Base-by-base conservation (phyloP, 2,113 vertebrate species). In the Pelecanus crispus region DNA sequence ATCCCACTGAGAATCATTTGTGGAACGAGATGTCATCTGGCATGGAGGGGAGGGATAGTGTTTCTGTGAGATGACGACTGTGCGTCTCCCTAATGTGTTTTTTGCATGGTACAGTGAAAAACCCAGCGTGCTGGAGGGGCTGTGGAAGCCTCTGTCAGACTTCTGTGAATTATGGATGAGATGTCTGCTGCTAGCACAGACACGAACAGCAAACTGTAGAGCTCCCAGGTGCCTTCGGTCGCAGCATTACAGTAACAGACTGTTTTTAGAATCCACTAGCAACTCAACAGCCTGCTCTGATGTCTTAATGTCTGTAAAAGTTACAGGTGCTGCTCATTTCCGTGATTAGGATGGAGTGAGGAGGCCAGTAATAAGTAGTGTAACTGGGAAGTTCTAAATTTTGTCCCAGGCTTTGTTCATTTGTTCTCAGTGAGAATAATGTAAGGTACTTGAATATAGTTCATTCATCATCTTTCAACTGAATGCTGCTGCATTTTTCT, bases 161-260 rank as follows among this genome's bases (percentile, higher is more conserved):
- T 93, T n/a, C 10, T 47, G 13, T 93, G 90, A 93, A 78, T 92
- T 78, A 85, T 83, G 85, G 72, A 59, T 88, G 92, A 73, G 67
- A 31, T 28, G 79, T 65, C 81, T 95, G 85, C 66, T 88, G 82
- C 87, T 59, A 73, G 75, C 44, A 29, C 36, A 65, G 78, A 72
- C 78, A 61, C 0, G 10, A 87, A 49, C 62, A 84, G 66, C 78
- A 83, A 25, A 62, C 79, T 8, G 47, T 38, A 10, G 79, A 86
- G 92, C 67, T 91, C 34, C 78, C 80, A 36, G 19, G 53, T 90
- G 58, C 49, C 49, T 56, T 61, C 62, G 42, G 66, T 44, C 42
- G 65, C 53, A 31, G 79, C 32, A 7, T 62, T 66, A 50, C 55
- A 66, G 63, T 55, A 77, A n/a, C 34, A 55, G 88, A 28, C 88